Evolutionary conservation across 2,113 vertebrate species (phyloP), one percentile per base, ranked within the genome.

Genomic region (Cyphomyrus discorhynchus): DNA sequence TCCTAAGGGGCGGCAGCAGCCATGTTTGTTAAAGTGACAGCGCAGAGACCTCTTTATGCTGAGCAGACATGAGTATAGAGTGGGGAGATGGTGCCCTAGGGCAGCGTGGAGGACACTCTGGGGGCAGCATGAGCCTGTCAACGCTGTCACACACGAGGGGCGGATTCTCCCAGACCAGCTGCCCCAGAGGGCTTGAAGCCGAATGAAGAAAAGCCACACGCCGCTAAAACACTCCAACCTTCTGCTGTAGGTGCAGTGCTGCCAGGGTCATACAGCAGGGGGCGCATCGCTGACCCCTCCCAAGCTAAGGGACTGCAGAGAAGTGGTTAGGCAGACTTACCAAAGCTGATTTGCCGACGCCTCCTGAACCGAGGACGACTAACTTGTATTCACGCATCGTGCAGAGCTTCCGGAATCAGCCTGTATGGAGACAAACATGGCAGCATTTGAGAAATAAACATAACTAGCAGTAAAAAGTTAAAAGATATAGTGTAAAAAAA

Each of bases 341-440:
- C 97, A 98, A 92, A 91, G 97, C 97, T 94, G 97, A 98, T 94
- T 98, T 98, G 94, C 97, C 97, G 91, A 98, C 97, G 88, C 97
- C 97, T 95, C 97, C 97, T 58, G 97, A 98, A 92, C 97, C 97
- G 93, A 97, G 97, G 93, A 98, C 97, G 56, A 98, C 97, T 92
- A 98, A 95, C 95, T 98, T 98, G 96, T 98, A 98, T 93, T 98
- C 97, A 95, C 97, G 97, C 97, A 97, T 98, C 96, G 92, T 97
- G 96, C 92, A 96, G 94, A 87, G 91, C 91, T 87, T 92, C 90
- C 2, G 88, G 91, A 80, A 90, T 83, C 88, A 90, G 90, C 90
- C 92, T 92, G 46, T 39, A 90, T 5, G 35, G 91, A n/a, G 31
- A 86, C 50, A 46, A 82, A 86, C 21, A 66, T 49, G 7, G 45